Conservation (phyloP, 2,797 vertebrate genomes). For the Rhinogobio ventralis region DNA sequence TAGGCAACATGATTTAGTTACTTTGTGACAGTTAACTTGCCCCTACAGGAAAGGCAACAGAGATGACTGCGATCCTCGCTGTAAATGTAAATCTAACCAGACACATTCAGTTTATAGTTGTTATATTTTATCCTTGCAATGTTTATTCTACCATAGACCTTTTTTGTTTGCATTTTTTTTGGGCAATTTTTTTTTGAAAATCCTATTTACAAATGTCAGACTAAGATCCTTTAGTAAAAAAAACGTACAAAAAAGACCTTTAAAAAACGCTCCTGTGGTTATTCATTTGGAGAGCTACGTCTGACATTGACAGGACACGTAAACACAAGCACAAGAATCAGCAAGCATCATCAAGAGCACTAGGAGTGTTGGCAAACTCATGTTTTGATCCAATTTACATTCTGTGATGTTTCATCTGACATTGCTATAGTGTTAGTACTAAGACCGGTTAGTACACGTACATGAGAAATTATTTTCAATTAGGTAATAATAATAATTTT, state of each 20-base stretch:
- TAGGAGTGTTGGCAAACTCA: constrained; percentile 50
- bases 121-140: neutral
- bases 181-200: constrained; percentile 13
- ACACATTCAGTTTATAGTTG: constrained; percentile 31
- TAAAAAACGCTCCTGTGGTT: constrained; percentile 13
- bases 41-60: constrained; percentile 6
- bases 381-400: constrained; percentile 18
- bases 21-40: constrained; percentile 27
- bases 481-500: neutral
- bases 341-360: constrained; percentile 28
- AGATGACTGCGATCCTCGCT: constrained; percentile 8
- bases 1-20: constrained; percentile 38
- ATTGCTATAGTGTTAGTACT: constrained; percentile 1
- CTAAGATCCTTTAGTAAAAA: constrained; percentile 39
- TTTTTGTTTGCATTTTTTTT: constrained; percentile 25
- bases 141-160: constrained; percentile 6
- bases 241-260: constrained; percentile 41
- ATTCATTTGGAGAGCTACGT: constrained; percentile 26
- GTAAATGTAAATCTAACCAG: constrained; percentile 10
- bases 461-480: neutral
- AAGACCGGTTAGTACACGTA: neutral
- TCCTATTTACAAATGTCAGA: constrained; percentile 43
- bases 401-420: neutral
- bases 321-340: constrained; percentile 37
- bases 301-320: constrained; percentile 31